Percentiles rank a stretch among this genome's conserved stretches.
Evolutionary conservation across 2,888 invertebrate species (phyloP).

Genomic region (Ormyrus nitidulus): DNA sequence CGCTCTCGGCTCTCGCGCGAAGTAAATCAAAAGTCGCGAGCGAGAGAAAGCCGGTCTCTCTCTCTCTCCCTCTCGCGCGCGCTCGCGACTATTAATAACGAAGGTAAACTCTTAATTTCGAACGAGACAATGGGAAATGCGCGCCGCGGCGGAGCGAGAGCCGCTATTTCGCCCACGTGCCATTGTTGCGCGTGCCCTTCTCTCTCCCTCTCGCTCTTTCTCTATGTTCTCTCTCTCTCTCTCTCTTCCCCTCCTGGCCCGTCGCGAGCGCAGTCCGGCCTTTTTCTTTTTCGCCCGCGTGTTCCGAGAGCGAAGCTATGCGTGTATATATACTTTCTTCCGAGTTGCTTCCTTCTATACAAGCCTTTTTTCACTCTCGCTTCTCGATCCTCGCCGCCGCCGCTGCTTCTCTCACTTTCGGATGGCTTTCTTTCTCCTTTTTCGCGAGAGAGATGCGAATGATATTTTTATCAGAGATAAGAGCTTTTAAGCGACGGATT

Average conservation of each 20-base stretch:
- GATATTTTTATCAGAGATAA: not conserved
- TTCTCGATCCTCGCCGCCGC: not conserved
- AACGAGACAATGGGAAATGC: slow-evolving; percentile 49
- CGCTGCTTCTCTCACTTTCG: slow-evolving; percentile 8
- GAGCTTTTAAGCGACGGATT: too few relatives aligned
- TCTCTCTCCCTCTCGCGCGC: slow-evolving; percentile 52
- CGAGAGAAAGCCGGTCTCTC: slow-evolving; percentile 16
- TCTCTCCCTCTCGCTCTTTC: slow-evolving; percentile 60
- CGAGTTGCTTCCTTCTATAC: not conserved
- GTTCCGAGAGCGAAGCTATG: slow-evolving; percentile 55
- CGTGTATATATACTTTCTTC: slow-evolving; percentile 10
- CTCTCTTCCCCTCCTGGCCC: slow-evolving; percentile 20
- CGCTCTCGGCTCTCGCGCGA: not conserved
- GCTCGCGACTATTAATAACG: slow-evolving; percentile 53
- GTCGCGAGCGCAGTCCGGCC: not conserved
- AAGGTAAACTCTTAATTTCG: slow-evolving; percentile 56
- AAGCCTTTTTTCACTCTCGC: slow-evolving; percentile 29
- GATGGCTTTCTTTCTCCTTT: not conserved
- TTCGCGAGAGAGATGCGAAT: not conserved
- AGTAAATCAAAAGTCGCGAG: slow-evolving; percentile 50
- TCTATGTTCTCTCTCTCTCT: slow-evolving; percentile 54
- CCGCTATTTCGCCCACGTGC: slow-evolving; percentile 44
- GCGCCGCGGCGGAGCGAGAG: not conserved
- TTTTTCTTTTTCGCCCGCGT: slow-evolving; percentile 25
- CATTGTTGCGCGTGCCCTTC: slow-evolving; percentile 35